Conservation (phyloP, 2,888 invertebrate species). For the Rotaria magnacalcarata region DNA sequence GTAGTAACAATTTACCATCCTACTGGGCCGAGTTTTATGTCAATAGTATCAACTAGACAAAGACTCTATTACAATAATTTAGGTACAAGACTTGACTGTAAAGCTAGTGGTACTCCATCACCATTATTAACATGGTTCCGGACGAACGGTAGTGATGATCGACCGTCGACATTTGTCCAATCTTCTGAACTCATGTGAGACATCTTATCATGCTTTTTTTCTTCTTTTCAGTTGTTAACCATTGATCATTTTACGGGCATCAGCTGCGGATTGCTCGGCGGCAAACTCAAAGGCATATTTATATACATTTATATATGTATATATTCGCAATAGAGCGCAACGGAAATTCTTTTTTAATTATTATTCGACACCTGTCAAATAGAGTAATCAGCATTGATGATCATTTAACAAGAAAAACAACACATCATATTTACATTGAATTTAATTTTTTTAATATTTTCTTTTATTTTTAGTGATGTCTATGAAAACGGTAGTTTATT, state of each 20-base stretch:
- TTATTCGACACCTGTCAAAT: constrained; percentile 19
- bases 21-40: background rate
- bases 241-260: background rate
- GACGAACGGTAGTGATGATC: constrained; percentile 15
- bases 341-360: constrained; percentile 29
- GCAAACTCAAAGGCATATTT: background rate
- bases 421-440: background rate
- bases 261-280: background rate
- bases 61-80: constrained; percentile 3
- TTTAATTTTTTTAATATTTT: background rate
- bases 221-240: background rate
- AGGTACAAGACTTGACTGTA: background rate
- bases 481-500: background rate
- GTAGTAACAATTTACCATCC: background rate
- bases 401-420: background rate
- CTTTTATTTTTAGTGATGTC: background rate
- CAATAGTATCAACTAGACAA: background rate
- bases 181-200: constrained; percentile 23
- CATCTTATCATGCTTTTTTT: background rate
- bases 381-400: background rate
- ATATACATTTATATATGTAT: background rate
- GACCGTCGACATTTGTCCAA: background rate
- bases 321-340: background rate
- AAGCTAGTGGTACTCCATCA: background rate
- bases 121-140: background rate